These are phyloP conservation scores for Aphelinus certus DNA, from an alignment of 1,140 invertebrate genomes.

Conservation along the genomic window DNA sequence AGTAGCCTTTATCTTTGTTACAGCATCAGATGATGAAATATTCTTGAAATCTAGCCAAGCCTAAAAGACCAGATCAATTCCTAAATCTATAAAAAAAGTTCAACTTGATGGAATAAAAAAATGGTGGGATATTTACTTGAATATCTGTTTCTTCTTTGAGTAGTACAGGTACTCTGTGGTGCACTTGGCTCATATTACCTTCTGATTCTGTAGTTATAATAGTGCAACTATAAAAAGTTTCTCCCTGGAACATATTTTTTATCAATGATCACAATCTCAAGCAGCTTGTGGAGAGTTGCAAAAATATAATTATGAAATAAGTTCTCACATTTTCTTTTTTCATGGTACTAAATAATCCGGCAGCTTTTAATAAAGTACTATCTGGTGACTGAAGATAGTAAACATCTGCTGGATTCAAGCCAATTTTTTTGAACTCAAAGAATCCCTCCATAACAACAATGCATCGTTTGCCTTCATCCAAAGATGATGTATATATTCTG, in stretches of 20 bases:
- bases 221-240: slow-evolving; percentile 25
- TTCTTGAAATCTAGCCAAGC: slow-evolving; percentile 29
- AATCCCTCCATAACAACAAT: slow-evolving; percentile 38
- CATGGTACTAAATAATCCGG: slow-evolving; percentile 28
- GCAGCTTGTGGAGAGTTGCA: not conserved
- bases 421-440: slow-evolving; percentile 28
- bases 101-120: not conserved
- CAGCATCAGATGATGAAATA: slow-evolving; percentile 18
- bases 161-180: slow-evolving; percentile 28
- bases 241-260: slow-evolving; percentile 16
- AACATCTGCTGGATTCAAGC: slow-evolving; percentile 10
- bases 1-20: slow-evolving; percentile 24
- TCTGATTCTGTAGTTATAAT: slow-evolving; percentile 30
- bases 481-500: slow-evolving; percentile 26
- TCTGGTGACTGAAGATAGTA: slow-evolving; percentile 26
- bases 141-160: slow-evolving; percentile 16
- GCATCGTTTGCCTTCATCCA: slow-evolving; percentile 30
- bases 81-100: slow-evolving; percentile 2
- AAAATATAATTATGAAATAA: not conserved
- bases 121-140: slow-evolving; percentile 6
- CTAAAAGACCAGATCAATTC: slow-evolving; percentile 12
- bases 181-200: slow-evolving; percentile 14
- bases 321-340: slow-evolving; percentile 25
- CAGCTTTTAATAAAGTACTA: slow-evolving; percentile 32
- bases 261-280: not conserved